These are phyloP conservation scores for Coenobita brevimanus DNA, from an alignment of 1,140 invertebrate species.

Conservation along the genomic window DNA sequence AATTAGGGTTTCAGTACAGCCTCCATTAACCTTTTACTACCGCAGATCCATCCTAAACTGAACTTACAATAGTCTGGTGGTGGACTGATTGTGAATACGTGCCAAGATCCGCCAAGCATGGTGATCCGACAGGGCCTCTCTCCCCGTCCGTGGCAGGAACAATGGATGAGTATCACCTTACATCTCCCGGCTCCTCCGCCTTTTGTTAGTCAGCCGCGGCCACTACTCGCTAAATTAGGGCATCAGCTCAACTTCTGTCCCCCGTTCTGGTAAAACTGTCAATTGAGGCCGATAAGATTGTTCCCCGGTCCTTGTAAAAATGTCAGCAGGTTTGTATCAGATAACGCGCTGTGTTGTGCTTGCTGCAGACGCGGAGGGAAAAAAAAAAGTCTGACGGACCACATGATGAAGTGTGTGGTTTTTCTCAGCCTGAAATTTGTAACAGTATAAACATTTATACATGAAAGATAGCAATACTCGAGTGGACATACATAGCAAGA, in stretches of 20 bases:
- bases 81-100: too few relatives aligned
- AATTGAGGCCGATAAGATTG: slow-evolving; percentile 34
- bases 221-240: slow-evolving; percentile 36
- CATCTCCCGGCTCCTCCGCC: slow-evolving; percentile 34
- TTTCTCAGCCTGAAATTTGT: too few relatives aligned
- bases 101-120: neutral
- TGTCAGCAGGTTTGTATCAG: slow-evolving; percentile 15
- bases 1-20: too few relatives aligned
- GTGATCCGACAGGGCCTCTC: neutral
- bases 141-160: neutral
- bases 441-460: too few relatives aligned
- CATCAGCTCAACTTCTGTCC: slow-evolving; percentile 40
- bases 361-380: neutral
- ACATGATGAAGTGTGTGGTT: too few relatives aligned
- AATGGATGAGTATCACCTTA: slow-evolving; percentile 25
- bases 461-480: too few relatives aligned
- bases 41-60: too few relatives aligned
- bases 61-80: too few relatives aligned
- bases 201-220: slow-evolving; percentile 32
- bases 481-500: too few relatives aligned
- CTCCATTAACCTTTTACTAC: too few relatives aligned
- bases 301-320: slow-evolving; percentile 19
- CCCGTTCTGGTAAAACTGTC: slow-evolving; percentile 38
- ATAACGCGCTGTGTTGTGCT: neutral
- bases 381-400: too few relatives aligned